Conservation (phyloP, 2,797 vertebrate genomes). For the Anolis apletophallus region DNA sequence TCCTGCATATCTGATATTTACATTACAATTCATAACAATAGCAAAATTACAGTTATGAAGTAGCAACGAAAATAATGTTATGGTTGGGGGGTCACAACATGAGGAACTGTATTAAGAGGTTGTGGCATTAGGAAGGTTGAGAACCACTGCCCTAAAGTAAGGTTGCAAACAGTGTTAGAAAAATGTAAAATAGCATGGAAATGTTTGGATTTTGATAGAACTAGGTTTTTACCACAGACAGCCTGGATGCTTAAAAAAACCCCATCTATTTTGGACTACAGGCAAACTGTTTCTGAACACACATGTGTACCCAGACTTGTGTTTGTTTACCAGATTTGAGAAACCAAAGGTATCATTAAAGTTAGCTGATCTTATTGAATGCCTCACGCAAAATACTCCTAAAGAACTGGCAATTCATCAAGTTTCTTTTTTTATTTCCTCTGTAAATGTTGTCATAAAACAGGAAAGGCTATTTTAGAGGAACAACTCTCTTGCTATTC, state of each 20-base stretch:
- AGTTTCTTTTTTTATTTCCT: constrained; percentile 48
- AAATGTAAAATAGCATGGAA: background rate
- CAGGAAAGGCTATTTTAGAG: constrained; percentile 66
- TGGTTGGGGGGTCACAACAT: too few species aligned
- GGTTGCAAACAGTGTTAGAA: background rate
- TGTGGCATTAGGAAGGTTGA: too few species aligned
- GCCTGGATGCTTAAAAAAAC: background rate
- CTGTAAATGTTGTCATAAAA: constrained; percentile 60
- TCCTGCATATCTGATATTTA: too few species aligned
- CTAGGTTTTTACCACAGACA: background rate
- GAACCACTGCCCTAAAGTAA: background rate
- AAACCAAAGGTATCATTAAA: constrained; percentile 16
- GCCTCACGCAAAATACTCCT: constrained; percentile 35
- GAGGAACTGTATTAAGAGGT: too few species aligned
- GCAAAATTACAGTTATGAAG: too few species aligned
- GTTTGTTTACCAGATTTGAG: background rate
- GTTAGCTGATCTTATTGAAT: constrained; percentile 32
- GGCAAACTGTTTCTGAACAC: background rate
- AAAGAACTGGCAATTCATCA: constrained; percentile 54
- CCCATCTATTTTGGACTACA: background rate
- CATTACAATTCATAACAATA: too few species aligned
- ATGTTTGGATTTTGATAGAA: background rate
- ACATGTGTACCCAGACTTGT: background rate
- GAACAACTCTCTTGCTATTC: too few species aligned
- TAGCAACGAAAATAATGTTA: too few species aligned